Percentiles rank a stretch among this genome's conserved stretches.
These are phyloP conservation scores for Incurvaria masculella DNA, from an alignment of 2,888 invertebrate genomes.

Conservation along the genomic window DNA sequence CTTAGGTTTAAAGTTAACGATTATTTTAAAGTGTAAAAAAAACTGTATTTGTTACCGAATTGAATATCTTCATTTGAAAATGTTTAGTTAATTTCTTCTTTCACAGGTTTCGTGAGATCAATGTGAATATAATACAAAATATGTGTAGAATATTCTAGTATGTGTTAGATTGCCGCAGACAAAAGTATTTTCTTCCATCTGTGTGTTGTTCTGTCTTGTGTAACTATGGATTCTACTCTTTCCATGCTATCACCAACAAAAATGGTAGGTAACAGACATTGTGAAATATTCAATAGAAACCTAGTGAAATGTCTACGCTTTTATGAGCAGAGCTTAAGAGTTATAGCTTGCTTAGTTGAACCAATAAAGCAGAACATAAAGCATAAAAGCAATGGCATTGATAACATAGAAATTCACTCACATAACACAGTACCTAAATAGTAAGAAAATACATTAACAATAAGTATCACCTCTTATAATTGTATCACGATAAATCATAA, in stretches of 20 bases:
- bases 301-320: neutral
- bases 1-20: no score
- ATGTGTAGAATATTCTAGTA: constrained; percentile 15
- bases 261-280: constrained; percentile 57
- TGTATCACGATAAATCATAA: neutral
- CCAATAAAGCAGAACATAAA: neutral
- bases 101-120: neutral
- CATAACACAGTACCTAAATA: neutral
- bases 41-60: no score
- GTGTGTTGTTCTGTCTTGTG: constrained; percentile 20
- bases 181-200: constrained; percentile 21
- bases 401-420: neutral
- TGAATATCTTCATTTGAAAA: no score
- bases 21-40: no score
- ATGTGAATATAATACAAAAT: neutral
- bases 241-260: constrained; percentile 56
- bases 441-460: neutral
- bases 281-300: constrained; percentile 21
- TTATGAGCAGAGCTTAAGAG: neutral
- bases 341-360: no score
- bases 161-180: no score
- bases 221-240: constrained; percentile 46
- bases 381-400: neutral
- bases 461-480: neutral
- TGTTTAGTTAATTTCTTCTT: no score